phyloP scores from a whole-genome alignment of 2,113 vertebrate genomes.

The Hoplias malabaricus region DNA sequence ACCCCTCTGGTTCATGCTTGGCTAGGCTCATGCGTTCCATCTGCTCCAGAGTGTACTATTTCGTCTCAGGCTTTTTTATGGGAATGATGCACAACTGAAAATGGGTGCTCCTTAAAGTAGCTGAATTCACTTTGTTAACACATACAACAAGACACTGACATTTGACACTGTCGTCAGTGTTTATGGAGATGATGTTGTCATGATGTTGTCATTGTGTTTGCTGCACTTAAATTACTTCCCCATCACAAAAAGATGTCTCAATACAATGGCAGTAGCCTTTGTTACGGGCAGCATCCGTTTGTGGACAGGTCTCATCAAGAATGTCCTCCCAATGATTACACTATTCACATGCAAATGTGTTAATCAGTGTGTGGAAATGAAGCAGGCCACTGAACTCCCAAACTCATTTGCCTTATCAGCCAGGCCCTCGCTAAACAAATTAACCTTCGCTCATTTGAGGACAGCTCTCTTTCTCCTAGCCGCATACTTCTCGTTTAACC shows the following conservation, averaged over 20 bases:
- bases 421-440: conserved; percentile 45
- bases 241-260: neutral
- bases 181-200: neutral
- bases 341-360: conserved; percentile 71
- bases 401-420: conserved; percentile 58
- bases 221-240: neutral
- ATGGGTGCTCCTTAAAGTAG: too few species aligned
- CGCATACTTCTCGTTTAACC: neutral
- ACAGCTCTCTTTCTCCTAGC: conserved; percentile 27
- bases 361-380: conserved; percentile 64
- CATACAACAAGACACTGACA: neutral
- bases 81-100: too few species aligned
- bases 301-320: conserved; percentile 66
- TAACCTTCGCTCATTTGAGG: conserved; percentile 62
- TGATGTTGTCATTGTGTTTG: neutral
- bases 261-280: neutral
- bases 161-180: neutral
- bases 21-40: too few species aligned
- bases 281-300: conserved; percentile 45
- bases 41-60: too few species aligned
- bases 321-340: conserved; percentile 63
- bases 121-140: too few species aligned
- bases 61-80: too few species aligned
- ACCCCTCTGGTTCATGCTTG: too few species aligned
- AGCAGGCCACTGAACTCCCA: conserved; percentile 45